These are phyloP conservation scores for Ichneumoninae sp. DNA, from an alignment of 2,888 invertebrate genomes.

Conservation along the genomic window DNA sequence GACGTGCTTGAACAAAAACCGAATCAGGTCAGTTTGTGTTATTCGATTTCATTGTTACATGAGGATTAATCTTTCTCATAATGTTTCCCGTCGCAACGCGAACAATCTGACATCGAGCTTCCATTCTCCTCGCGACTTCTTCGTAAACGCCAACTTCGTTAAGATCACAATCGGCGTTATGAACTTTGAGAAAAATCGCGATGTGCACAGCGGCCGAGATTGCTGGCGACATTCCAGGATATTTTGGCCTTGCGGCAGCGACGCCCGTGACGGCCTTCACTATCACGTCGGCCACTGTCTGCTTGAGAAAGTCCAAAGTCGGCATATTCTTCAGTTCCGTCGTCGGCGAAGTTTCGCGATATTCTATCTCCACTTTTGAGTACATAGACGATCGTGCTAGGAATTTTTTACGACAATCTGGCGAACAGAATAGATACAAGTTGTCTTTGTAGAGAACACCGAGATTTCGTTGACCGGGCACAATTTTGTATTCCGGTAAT, in stretches of 20 bases:
- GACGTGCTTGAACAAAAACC: conserved; percentile 88
- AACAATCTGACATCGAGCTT: conserved; percentile 83
- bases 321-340: conserved; percentile 86
- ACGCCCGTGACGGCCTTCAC: conserved; percentile 86
- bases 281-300: conserved; percentile 86
- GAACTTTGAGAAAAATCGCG: conserved; percentile 86
- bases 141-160: conserved; percentile 81
- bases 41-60: conserved; percentile 70
- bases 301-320: conserved; percentile 87
- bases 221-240: conserved; percentile 86
- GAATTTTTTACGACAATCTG: conserved; percentile 86
- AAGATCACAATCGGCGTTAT: conserved; percentile 80
- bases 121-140: conserved; percentile 82
- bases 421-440: conserved; percentile 87
- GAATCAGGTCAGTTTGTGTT: conserved; percentile 55
- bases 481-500: conserved; percentile 85
- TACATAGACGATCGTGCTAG: conserved; percentile 85
- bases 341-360: conserved; percentile 82
- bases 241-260: conserved; percentile 86
- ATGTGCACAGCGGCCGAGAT: conserved; percentile 86
- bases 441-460: conserved; percentile 85
- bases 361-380: conserved; percentile 84
- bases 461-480: conserved; percentile 84
- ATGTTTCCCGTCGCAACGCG: conserved; percentile 84
- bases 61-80: conserved; percentile 87